Evolutionary conservation across 1,140 invertebrate genomes (phyloP), one percentile per base, ranked within the genome.

Genomic region (Linepithema humile): DNA sequence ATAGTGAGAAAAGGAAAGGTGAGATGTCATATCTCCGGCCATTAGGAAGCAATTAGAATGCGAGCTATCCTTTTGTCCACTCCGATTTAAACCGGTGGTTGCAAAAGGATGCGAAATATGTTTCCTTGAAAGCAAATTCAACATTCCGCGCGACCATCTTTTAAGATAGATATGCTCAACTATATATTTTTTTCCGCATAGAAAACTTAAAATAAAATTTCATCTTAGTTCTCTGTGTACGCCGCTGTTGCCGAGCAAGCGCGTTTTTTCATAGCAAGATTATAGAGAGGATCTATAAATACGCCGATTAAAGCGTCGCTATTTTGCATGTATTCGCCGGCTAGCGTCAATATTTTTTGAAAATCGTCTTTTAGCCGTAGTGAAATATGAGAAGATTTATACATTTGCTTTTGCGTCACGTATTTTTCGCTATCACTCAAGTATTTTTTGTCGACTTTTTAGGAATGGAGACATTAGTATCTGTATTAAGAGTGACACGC

Each of bases 11-110:
- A 15, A 62, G 38, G 48, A 9, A 48, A 48, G 29, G 60, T 55
- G 59, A 72, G 73, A 50, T 65, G 60, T 84, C 62, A 73, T 74
- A 86, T 88, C 87, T 73, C 74, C 82, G 45, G 82, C 74, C 82
- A 86, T n/a, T n/a, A n/a, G 72, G 82, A 84, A 88, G 53, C 82
- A 88, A 84, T 88, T 86, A 86, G 80, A 55, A 62, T 74, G 53
- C 40, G 60, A 84, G 53, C 74, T 55, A 50, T 74, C 73, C 82
- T 87, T 88, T 87, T 86, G 84, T 87, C 48, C 60, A 53, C n/a
- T 40, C 60, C 40, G 62, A 70, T 59, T 85, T 69, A 59, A 40
- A 83, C 75, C 50, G 40, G 69, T 59, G 48, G 64, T 29, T 57
- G 65, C 72, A 53, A 17, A 55, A 69, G 53, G 35, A 26, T 26